Evolutionary conservation across 2,888 invertebrate genomes (phyloP), one percentile per base, ranked within the genome.

Genomic region (Germaria angustata): DNA sequence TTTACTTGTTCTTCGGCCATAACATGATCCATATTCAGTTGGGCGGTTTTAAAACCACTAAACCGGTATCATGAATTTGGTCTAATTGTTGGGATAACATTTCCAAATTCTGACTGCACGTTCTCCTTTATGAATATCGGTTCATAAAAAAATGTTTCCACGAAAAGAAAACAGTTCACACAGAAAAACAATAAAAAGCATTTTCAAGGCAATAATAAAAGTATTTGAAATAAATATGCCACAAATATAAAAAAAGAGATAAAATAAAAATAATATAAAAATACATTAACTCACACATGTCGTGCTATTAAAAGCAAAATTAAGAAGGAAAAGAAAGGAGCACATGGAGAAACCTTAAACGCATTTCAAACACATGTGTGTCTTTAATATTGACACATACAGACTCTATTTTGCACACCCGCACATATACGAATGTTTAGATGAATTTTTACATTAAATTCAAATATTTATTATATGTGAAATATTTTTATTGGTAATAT

Each of bases 121-220:
- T 28, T 28, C 28, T 28, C 28, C 6, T 3, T 1, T 17, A 44
- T 2, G 0, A 17, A 17, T 17, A 44, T 17, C 17, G 15, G 6
- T 17, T 22, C 24, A 22, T 11, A 13, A 24, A 49, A 49, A 49
- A 49, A 0, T 24, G 11, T 4, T 8, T 17, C 1, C 2, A 44
- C 44, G 20, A 32, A 20, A 5, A 1, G 20, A 28, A 32, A 24
- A 8, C 24, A 24, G 13, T 36, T 32, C 65, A 51, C 44, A 65
- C 44, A 57, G 73, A 51, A 73, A 69, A 68, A 17, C 57, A 32
- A 81, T 73, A 81, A 81, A 78, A 69, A 68, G 13, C 34, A 46
- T 28, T 77, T 68, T 81, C 65, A 78, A 81, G 81, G 36, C 55
- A 46, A 65, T 39, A 73, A 69, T 65, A 75, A 77, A 63, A 81